Conservation (phyloP, 2,797 vertebrate genomes). For the Rhynchotus rufescens region DNA sequence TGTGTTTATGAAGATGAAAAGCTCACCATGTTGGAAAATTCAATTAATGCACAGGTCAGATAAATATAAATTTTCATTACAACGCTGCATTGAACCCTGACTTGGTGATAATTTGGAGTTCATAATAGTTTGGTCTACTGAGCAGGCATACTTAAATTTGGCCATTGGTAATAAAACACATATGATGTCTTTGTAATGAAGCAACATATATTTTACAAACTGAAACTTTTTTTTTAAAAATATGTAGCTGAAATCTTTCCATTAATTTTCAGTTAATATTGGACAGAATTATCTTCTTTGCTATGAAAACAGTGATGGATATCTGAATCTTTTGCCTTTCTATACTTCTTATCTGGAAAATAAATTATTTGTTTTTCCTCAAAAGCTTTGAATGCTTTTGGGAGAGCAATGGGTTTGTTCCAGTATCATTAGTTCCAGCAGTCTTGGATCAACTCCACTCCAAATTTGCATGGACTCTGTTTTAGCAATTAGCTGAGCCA, state of each 20-base stretch:
- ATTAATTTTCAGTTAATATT: neutral
- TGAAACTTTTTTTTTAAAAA: neutral
- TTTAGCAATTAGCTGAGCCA: neutral
- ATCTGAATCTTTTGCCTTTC: neutral
- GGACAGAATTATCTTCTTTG: neutral
- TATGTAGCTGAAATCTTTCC: neutral
- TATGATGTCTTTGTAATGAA: neutral
- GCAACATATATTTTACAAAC: neutral
- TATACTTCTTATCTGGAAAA: neutral
- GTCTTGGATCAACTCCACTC: neutral
- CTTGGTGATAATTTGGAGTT: neutral
- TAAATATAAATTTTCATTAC: neutral
- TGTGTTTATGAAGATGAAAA: neutral
- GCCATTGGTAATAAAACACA: neutral
- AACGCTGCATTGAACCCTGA: neutral
- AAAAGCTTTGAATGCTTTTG: neutral
- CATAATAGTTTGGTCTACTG: neutral
- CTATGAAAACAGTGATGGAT: neutral
- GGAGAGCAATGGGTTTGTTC: fast-evolving
- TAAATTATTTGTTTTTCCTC: neutral
- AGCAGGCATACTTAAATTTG: neutral
- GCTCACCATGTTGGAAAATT: neutral
- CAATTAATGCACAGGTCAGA: neutral
- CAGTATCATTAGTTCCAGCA: neutral
- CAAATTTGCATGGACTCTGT: neutral